Evolutionary conservation across 2,888 invertebrate species (phyloP).

Genomic region (Mactromeris polynyma): DNA sequence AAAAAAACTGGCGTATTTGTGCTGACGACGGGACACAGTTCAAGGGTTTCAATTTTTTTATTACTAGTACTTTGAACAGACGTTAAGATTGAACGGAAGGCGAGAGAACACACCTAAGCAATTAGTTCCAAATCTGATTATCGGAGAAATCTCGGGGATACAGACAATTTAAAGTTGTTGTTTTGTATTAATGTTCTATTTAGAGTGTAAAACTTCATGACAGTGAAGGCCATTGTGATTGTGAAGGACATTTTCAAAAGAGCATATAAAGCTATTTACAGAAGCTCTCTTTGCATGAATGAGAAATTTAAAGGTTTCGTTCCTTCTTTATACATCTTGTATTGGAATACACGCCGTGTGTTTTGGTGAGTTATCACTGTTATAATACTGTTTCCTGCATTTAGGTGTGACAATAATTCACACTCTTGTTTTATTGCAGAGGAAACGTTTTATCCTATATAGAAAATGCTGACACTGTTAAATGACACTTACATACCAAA

Average conservation of each 20-base stretch:
- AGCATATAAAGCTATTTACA: too few species aligned
- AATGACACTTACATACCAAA: too few species aligned
- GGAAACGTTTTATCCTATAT: too few species aligned
- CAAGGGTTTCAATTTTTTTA: not conserved
- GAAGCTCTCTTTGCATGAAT: too few species aligned
- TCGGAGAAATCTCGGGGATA: not conserved
- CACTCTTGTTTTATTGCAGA: too few species aligned
- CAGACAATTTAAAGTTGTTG: not conserved
- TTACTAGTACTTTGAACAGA: not conserved
- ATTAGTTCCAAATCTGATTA: conserved; percentile 4
- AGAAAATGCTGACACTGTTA: too few species aligned
- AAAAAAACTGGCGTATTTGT: not conserved
- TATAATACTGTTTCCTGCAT: too few species aligned
- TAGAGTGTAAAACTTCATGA: not conserved
- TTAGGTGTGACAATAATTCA: too few species aligned
- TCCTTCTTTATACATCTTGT: too few species aligned
- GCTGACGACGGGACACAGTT: not conserved
- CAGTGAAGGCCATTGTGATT: not conserved
- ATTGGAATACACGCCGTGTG: too few species aligned
- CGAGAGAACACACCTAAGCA: not conserved
- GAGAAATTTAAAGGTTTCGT: too few species aligned
- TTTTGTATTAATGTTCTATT: not conserved
- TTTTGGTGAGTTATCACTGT: too few species aligned
- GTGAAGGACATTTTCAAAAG: not conserved
- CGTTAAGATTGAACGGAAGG: not conserved